These are phyloP conservation scores for Prionailurus viverrinus DNA, from an alignment of 2,113 vertebrate genomes.

Conservation along the genomic window DNA sequence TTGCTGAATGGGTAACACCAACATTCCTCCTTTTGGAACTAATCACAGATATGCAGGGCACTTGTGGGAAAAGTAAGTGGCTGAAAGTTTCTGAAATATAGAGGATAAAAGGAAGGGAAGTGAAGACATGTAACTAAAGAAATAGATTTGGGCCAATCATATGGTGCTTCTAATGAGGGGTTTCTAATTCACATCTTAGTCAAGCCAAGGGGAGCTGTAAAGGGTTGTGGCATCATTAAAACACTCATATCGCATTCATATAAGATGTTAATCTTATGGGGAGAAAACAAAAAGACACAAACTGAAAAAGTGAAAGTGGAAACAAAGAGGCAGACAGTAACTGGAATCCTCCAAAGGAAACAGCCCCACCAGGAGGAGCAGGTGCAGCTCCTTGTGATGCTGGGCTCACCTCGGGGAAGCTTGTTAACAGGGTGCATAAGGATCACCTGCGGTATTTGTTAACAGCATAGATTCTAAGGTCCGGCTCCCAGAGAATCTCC, in stretches of 20 bases:
- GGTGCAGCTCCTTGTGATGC: accelerated
- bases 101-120: not conserved
- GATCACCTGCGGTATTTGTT: not conserved
- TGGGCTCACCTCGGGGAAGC: accelerated
- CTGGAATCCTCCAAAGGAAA: not conserved
- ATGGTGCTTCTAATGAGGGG: not conserved
- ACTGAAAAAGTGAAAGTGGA: not conserved
- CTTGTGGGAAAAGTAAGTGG: not conserved
- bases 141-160: not conserved
- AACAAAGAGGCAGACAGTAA: not conserved
- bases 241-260: not conserved
- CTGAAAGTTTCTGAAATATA: not conserved
- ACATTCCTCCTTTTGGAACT: not conserved
- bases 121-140: not conserved
- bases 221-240: not conserved
- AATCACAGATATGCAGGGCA: not conserved
- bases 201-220: not conserved
- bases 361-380: too few relatives aligned
- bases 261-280: not conserved
- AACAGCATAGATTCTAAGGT: accelerated
- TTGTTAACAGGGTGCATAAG: accelerated
- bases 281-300: not conserved
- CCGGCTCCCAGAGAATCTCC: accelerated
- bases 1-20: not conserved
- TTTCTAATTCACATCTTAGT: not conserved